Evolutionary conservation across 2,797 vertebrate genomes (phyloP), one percentile per base, ranked within the genome.

Genomic region (Garrulus glandarius): DNA sequence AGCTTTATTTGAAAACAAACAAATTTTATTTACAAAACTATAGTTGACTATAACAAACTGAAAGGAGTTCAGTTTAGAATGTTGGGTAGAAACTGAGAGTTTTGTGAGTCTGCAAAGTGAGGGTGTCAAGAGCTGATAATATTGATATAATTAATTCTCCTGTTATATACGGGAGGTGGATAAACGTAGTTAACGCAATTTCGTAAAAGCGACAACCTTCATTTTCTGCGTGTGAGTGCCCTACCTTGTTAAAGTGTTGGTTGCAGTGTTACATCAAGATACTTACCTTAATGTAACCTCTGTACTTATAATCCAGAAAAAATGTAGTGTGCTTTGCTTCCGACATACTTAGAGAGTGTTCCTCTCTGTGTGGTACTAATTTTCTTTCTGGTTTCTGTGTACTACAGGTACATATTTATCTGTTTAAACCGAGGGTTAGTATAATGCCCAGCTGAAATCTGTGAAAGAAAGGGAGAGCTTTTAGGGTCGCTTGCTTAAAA

Each of bases 1-100:
- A 86, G 55, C 41, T 95, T 72, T 94, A 81, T 94, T 89, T 94
- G 81, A 79, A 96, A 96, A 69, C 47, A 87, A 93, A 87, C 81
- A 63, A 34, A 13, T 36, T 80, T 86, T 96, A 78, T 85, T 92
- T 97, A 94, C 69, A 36, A 84, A 94, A 96, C 9, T 9, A 26
- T 67, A 77, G 76, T 6, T 30, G 81, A 78, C 69, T 32, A 23
- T 94, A 69, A 89, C 50, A 84, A 80, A 95, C 46, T 68, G 68
- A 96, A 94, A 95, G 80, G 44, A 17, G 92, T 95, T 96, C 67
- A 53, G 50, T 96, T 97, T 82, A 90, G 75, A 77, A 36, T 80
- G 65, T 94, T 11, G 26, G 69, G 55, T 57, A 79, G 84, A 86
- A 87, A 75, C 17, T 87, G 86, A 91, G 92, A 94, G 88, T 71